phyloP scores from a whole-genome alignment of 2,113 vertebrate genomes.

The Epinephelus lanceolatus region DNA sequence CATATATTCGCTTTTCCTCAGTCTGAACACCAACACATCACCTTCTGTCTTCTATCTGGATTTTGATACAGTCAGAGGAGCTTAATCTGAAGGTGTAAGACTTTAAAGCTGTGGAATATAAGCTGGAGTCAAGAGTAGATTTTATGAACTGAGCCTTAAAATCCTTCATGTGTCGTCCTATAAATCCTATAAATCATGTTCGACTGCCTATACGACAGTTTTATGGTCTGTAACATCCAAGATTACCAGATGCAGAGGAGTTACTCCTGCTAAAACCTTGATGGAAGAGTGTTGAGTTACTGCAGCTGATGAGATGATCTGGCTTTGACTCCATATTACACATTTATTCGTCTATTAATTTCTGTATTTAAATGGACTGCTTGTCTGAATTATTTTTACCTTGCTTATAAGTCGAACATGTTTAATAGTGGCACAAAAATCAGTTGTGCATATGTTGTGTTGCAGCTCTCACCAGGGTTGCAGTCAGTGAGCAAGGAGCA shows the following conservation, averaged over 20 bases:
- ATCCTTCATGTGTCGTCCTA: neutral
- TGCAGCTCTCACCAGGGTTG: slow-evolving; percentile 91
- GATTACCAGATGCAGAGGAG: neutral
- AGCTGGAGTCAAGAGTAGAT: slow-evolving; percentile 1
- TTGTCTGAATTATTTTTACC: no score
- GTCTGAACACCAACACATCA: neutral
- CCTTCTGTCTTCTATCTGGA: slow-evolving; percentile 10
- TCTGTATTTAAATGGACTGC: neutral
- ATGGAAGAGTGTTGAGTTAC: neutral
- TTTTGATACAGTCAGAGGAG: neutral
- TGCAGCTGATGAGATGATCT: neutral
- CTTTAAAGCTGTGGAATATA: neutral
- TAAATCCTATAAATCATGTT: neutral
- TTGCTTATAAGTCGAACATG: neutral
- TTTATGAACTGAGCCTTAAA: neutral
- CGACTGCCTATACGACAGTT: neutral
- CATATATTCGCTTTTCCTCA: neutral
- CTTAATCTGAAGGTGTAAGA: neutral
- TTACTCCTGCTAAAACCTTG: neutral
- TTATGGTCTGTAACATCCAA: neutral
- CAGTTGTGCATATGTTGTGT: neutral
- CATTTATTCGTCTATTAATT: neutral
- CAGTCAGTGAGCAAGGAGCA: slow-evolving; percentile 98
- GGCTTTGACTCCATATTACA: neutral
- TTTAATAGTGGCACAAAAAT: neutral